These are phyloP conservation scores for Choreutis nemorana DNA, from an alignment of 2,888 invertebrate species.

Conservation along the genomic window DNA sequence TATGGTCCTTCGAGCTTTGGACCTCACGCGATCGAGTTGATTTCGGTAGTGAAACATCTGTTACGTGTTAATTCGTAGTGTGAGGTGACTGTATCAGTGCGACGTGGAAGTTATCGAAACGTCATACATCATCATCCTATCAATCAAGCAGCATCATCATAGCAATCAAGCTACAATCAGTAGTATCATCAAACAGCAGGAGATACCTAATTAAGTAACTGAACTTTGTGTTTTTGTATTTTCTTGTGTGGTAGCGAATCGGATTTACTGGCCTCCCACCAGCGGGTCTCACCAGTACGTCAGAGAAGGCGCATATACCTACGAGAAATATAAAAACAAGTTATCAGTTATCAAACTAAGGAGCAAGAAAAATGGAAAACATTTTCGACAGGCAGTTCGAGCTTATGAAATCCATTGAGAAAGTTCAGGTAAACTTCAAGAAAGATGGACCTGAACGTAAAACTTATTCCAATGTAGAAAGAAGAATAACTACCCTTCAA, in stretches of 20 bases:
- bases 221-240: background rate
- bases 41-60: too few species aligned
- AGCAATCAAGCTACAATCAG: too few species aligned
- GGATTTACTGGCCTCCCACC: constrained; percentile 1
- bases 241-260: constrained; percentile 1
- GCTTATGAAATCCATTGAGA: background rate
- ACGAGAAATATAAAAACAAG: background rate
- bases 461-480: background rate
- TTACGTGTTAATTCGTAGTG: too few species aligned
- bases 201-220: too few species aligned
- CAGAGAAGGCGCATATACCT: background rate
- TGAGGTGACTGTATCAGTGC: too few species aligned
- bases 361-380: background rate
- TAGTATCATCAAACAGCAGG: too few species aligned
- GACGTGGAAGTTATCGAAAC: too few species aligned
- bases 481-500: background rate
- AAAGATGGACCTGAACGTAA: constrained; percentile 1
- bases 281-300: constrained; percentile 1
- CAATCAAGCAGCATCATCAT: too few species aligned
- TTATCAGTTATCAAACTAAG: background rate
- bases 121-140: too few species aligned
- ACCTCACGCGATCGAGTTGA: too few species aligned
- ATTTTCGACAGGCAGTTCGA: background rate
- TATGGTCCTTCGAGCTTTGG: too few species aligned
- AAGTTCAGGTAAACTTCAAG: background rate